Base-by-base conservation (phyloP, 2,113 vertebrate species). In the Grus americana region DNA sequence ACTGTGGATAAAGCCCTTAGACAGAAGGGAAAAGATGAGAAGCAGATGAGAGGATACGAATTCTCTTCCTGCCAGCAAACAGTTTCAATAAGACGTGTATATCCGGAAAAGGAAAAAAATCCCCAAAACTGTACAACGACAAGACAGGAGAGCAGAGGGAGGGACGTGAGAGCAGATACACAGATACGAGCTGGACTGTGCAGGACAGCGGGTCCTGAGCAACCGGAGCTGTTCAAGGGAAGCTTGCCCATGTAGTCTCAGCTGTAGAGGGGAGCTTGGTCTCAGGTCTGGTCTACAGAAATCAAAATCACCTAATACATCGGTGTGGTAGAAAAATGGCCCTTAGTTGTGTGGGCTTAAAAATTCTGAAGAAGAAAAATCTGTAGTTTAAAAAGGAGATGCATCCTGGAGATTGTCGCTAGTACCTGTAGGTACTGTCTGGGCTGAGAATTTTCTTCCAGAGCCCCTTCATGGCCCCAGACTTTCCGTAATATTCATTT, bases 241-340 rank as follows among this genome's bases (percentile, higher is more conserved):
- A 22, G 3, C 50, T 70, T 44, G 49, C 18, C 49, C 6, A 6
- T 4, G 17, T 4, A 42, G 38, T 38, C 38, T 38, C 38, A 38
- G 38, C 38, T 38, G 38, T 38, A 38, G 38, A 38, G 38, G 38
- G 26, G 27, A 72, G 23, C 49, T 40, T 52, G 21, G 15, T 40
- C 15, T 57, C 7, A 8, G n/a, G 13, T 34, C 59, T 61, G 46
- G 23, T 54, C 27, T n/a, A 17, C 4, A 61, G 38, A 49, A 27
- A n/a, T n/a, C 23, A 66, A 54, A 59, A 68, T 59, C 54, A 47
- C 9, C 42, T 26, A 38, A 46, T 21, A 20, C 24, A 32, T 47
- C 14, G n/a, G 34, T 6, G 10, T 0, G 1, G n/a, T 62, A 71
- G 24, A 29, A 74, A 68, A 38, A 12, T 0, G 2, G 5, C 11